A percentile compares a stretch with the other conserved stretches of the same genome.
Conservation (phyloP, 2,888 invertebrate species). For the Dolomedes plantarius region DNA sequence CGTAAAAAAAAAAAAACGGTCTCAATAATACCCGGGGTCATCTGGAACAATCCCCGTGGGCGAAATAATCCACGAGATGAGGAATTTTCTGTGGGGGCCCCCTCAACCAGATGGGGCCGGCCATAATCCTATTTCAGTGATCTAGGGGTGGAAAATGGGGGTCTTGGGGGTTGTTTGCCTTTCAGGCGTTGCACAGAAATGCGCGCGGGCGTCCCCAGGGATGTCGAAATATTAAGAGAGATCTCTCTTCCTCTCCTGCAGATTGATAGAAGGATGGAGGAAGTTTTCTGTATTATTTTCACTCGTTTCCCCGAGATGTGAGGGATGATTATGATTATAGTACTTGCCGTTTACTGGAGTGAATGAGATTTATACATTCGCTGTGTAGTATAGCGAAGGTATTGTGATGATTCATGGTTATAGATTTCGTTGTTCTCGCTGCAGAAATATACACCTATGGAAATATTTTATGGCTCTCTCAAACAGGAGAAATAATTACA, state of each 20-base stretch:
- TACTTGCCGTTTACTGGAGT: no score
- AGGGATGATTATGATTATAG: not conserved
- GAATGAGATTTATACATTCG: no score
- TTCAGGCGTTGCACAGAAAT: conserved; percentile 11
- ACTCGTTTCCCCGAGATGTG: not conserved
- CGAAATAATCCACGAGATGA: conserved; percentile 36
- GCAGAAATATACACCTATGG: no score
- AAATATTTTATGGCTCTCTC: no score
- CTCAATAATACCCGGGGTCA: conserved; percentile 34
- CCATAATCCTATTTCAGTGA: conserved; percentile 49
- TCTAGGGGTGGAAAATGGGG: conserved; percentile 32
- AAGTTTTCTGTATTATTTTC: not conserved
- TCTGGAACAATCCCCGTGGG: conserved; percentile 48
- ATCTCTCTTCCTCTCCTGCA: not conserved
- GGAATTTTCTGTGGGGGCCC: conserved; percentile 12
- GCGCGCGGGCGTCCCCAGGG: not conserved
- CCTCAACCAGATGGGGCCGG: conserved; percentile 39
- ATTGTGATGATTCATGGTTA: no score
- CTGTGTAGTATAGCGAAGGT: no score
- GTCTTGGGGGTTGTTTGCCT: conserved; percentile 52
- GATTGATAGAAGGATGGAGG: not conserved
- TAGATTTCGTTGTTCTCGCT: no score
- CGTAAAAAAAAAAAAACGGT: not conserved
- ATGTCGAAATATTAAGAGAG: conserved; percentile 1
- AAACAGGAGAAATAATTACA: no score